phyloP scores from a whole-genome alignment of 2,888 invertebrate species.

The Pharmacophagus antenor region DNA sequence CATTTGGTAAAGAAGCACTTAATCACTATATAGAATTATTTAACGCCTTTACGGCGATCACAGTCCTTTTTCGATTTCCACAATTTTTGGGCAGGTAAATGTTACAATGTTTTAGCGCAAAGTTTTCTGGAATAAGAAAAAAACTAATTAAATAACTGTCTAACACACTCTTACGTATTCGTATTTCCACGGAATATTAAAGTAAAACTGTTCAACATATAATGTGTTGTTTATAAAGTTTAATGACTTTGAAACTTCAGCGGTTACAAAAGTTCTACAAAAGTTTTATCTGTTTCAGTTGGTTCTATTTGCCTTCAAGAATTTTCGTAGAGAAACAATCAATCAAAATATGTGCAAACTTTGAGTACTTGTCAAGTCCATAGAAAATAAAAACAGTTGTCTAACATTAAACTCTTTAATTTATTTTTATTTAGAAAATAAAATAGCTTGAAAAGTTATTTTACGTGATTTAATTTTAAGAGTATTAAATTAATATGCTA shows the following conservation, averaged over 20 bases:
- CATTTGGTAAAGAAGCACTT: slow-evolving; percentile 71
- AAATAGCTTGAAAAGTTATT: neutral
- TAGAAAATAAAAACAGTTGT: too few relatives aligned
- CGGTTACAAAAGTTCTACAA: neutral
- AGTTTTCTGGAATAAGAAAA: slow-evolving; percentile 35
- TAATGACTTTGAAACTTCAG: too few relatives aligned
- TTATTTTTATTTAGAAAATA: neutral
- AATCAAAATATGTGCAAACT: too few relatives aligned
- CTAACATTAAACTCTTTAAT: too few relatives aligned
- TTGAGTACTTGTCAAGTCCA: too few relatives aligned
- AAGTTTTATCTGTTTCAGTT: slow-evolving; percentile 14
- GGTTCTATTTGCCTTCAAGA: neutral
- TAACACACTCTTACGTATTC: neutral
- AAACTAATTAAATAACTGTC: neutral
- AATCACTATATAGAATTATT: slow-evolving; percentile 49
- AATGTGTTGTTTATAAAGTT: too few relatives aligned
- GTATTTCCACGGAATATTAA: slow-evolving; percentile 32
- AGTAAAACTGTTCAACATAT: neutral
- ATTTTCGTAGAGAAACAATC: slow-evolving; percentile 3
- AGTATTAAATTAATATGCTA: neutral
- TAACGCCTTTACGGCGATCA: slow-evolving; percentile 73
- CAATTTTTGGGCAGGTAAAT: slow-evolving; percentile 37
- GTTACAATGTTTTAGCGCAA: slow-evolving; percentile 25
- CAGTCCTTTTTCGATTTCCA: slow-evolving; percentile 48
- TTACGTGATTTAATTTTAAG: neutral